Evolutionary conservation across 2,888 invertebrate genomes (phyloP).

Genomic region (Tenthredo distinguenda): DNA sequence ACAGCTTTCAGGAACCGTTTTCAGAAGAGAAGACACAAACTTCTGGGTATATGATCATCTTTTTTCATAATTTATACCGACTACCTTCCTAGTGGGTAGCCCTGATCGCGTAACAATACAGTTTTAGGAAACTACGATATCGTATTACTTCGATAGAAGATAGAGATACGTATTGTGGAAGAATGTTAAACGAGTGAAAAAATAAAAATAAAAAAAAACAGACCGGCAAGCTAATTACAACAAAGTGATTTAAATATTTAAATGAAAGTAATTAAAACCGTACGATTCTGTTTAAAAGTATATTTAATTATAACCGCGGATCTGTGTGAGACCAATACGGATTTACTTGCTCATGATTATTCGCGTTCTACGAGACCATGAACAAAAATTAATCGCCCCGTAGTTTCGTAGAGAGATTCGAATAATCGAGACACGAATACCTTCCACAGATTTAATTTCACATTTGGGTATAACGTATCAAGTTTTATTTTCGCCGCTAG

Average conservation of each 20-base stretch:
- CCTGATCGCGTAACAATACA: background rate
- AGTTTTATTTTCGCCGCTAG: conserved; percentile 5
- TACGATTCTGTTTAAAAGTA: conserved; percentile 31
- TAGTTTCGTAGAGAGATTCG: background rate
- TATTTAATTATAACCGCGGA: conserved; percentile 42
- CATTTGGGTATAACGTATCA: conserved; percentile 3
- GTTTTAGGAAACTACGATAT: conserved; percentile 13
- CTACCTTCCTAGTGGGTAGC: background rate
- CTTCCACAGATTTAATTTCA: conserved; percentile 1
- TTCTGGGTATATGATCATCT: background rate
- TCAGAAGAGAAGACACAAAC: background rate
- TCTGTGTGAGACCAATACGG: conserved; percentile 36
- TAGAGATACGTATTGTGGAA: conserved; percentile 51
- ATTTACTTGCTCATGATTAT: background rate
- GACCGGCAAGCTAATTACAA: conserved; percentile 29
- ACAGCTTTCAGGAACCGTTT: background rate
- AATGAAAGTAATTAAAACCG: conserved; percentile 47
- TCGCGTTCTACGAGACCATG: background rate
- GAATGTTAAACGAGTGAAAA: conserved; percentile 58
- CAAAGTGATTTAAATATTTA: conserved; percentile 43
- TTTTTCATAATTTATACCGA: background rate
- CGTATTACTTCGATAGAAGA: background rate
- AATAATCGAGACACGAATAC: conserved; percentile 1
- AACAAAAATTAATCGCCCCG: background rate
- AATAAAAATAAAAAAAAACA: conserved; percentile 58